These are phyloP conservation scores for Apaloderma vittatum DNA, from an alignment of 2,113 vertebrate genomes.

Conservation along the genomic window DNA sequence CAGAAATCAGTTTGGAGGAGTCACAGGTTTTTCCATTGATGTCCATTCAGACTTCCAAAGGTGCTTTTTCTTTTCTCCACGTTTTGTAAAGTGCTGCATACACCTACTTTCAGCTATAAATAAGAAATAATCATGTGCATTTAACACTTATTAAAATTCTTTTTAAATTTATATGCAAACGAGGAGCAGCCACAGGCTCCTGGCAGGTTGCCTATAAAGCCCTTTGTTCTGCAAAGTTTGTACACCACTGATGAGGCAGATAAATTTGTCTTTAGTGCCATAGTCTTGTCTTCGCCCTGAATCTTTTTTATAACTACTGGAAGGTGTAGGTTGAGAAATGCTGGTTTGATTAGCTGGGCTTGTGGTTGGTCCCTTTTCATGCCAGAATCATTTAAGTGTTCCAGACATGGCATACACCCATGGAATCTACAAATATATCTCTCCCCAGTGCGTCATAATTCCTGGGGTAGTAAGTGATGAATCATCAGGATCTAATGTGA, in stretches of 20 bases:
- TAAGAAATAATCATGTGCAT: slow-evolving; percentile 65
- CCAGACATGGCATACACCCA: slow-evolving; percentile 73
- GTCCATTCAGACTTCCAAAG: slow-evolving; percentile 37
- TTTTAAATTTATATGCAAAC: slow-evolving; percentile 76
- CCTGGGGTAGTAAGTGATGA: slow-evolving; percentile 72
- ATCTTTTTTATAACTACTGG: slow-evolving; percentile 66
- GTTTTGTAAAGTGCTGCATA: background rate
- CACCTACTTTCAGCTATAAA: slow-evolving; percentile 66
- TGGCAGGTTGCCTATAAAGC: slow-evolving; percentile 65
- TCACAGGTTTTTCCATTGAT: background rate
- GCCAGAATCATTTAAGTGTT: slow-evolving; percentile 72
- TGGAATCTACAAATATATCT: slow-evolving; percentile 72
- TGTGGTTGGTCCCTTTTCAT: slow-evolving; percentile 72
- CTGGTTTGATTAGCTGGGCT: slow-evolving; percentile 72
- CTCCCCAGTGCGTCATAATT: slow-evolving; percentile 72
- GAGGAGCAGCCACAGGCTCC: slow-evolving; percentile 65
- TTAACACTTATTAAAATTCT: slow-evolving; percentile 72
- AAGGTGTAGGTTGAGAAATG: slow-evolving; percentile 73
- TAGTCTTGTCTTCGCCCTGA: slow-evolving; percentile 62
- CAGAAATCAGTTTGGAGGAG: background rate
- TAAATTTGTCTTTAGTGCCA: slow-evolving; percentile 71
- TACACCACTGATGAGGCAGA: slow-evolving; percentile 65
- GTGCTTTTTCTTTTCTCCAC: background rate
- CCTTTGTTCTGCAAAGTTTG: slow-evolving; percentile 60
- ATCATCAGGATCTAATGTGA: slow-evolving; percentile 70